A percentile compares a stretch with the other conserved stretches of the same genome.
These are phyloP conservation scores for Clepsis dumicolana DNA, from an alignment of 2,888 invertebrate species.

Conservation along the genomic window DNA sequence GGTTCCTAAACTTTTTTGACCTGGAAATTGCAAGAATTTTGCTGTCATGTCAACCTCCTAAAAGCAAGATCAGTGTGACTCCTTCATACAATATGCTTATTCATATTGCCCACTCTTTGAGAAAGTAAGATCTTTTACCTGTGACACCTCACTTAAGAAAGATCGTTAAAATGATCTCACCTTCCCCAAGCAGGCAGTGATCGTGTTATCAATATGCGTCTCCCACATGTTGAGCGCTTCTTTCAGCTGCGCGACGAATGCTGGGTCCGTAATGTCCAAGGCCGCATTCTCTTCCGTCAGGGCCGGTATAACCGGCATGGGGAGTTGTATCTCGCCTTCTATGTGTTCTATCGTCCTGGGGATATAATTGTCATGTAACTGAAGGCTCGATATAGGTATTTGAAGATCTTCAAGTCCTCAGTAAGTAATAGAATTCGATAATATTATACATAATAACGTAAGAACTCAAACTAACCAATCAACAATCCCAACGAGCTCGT, in stretches of 20 bases:
- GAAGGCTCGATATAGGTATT: too few relatives aligned
- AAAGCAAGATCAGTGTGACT: too few relatives aligned
- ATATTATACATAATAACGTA: too few relatives aligned
- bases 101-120: too few relatives aligned
- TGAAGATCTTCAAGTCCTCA: too few relatives aligned
- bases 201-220: slow-evolving; percentile 87
- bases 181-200: slow-evolving; percentile 83
- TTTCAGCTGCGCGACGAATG: slow-evolving; percentile 86
- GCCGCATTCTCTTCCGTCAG: slow-evolving; percentile 71
- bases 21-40: too few relatives aligned
- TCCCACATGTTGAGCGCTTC: slow-evolving; percentile 88
- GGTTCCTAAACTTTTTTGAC: too few relatives aligned
- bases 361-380: not conserved
- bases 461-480: slow-evolving; percentile 64
- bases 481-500: slow-evolving; percentile 69
- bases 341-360: slow-evolving; percentile 90
- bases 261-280: slow-evolving; percentile 77
- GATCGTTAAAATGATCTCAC: slow-evolving; percentile 56
- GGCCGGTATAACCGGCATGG: slow-evolving; percentile 87
- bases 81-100: too few relatives aligned
- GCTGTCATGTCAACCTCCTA: too few relatives aligned
- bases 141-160: too few relatives aligned
- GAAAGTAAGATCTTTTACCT: too few relatives aligned
- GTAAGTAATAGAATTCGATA: too few relatives aligned
- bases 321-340: slow-evolving; percentile 90